Conservation (phyloP, 1,140 invertebrate genomes). For the Drosophila leontia region DNA sequence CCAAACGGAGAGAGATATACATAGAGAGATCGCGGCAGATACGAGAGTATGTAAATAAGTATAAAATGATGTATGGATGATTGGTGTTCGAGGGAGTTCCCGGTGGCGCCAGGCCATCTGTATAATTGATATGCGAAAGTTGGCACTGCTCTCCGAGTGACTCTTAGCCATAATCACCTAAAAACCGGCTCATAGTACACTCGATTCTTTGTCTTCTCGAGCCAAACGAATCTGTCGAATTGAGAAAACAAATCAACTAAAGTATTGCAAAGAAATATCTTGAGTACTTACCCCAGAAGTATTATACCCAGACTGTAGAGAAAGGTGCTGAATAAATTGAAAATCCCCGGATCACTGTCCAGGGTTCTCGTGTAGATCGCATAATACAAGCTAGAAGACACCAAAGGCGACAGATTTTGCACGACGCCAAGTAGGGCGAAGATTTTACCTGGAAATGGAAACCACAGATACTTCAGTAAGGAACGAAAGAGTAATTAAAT, state of each 20-base stretch:
- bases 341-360: slow-evolving; percentile 85
- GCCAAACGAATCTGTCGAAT: slow-evolving; percentile 62
- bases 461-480: background rate
- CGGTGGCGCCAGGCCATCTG: slow-evolving; percentile 14
- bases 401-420: slow-evolving; percentile 87
- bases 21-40: background rate
- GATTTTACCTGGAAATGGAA: slow-evolving; percentile 85
- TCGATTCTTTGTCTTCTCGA: slow-evolving; percentile 44
- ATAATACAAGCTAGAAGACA: slow-evolving; percentile 87
- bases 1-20: background rate
- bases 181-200: slow-evolving; percentile 64
- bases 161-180: slow-evolving; percentile 40
- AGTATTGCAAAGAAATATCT: background rate
- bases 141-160: slow-evolving; percentile 12
- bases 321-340: slow-evolving; percentile 86
- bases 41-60: slow-evolving; percentile 28
- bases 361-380: slow-evolving; percentile 87
- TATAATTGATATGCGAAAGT: slow-evolving; percentile 43
- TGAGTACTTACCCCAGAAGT: slow-evolving; percentile 85
- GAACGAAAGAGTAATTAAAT: background rate
- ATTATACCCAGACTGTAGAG: slow-evolving; percentile 74
- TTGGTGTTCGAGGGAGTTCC: slow-evolving; percentile 6
- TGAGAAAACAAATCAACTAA: slow-evolving; percentile 1
- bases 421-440: slow-evolving; percentile 87
- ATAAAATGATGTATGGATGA: slow-evolving; percentile 6